Evolutionary conservation across 2,888 invertebrate genomes (phyloP).

Genomic region (Nycteola revayana): DNA sequence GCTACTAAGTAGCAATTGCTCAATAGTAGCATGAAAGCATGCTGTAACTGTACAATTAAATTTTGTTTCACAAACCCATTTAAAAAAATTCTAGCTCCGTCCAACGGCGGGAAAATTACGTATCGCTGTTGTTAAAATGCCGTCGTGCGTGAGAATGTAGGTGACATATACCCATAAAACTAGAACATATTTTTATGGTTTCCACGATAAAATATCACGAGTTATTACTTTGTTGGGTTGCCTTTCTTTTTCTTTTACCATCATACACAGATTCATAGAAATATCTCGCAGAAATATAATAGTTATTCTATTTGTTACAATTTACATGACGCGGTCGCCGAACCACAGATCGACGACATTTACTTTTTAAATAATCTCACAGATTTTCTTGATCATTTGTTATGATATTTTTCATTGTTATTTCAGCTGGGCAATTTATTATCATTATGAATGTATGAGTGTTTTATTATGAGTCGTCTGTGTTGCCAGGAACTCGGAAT

Average conservation of each 20-base stretch:
- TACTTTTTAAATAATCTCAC: no score
- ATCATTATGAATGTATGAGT: conserved; percentile 4
- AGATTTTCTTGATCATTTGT: conserved; percentile 5
- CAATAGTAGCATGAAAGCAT: no score
- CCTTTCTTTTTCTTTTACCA: background rate
- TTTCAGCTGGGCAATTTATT: conserved; percentile 9
- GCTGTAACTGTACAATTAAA: no score
- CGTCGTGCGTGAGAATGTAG: conserved; percentile 1
- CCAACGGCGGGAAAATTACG: background rate
- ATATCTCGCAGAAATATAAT: no score
- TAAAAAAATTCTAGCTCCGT: no score
- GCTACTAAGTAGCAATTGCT: no score
- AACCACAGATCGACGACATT: no score
- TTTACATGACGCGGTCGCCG: no score
- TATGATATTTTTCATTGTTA: conserved; percentile 7
- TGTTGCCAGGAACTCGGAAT: conserved; percentile 8
- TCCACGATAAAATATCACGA: conserved; percentile 5
- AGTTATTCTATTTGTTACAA: no score
- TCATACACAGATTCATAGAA: no score
- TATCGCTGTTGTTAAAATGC: background rate
- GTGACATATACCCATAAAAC: conserved; percentile 7
- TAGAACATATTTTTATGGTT: conserved; percentile 15
- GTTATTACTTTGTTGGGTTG: conserved; percentile 10
- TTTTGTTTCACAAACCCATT: no score
- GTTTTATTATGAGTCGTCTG: conserved; percentile 15